phyloP scores from a whole-genome alignment of 2,888 invertebrate species.

The Tetranychus piercei region DNA sequence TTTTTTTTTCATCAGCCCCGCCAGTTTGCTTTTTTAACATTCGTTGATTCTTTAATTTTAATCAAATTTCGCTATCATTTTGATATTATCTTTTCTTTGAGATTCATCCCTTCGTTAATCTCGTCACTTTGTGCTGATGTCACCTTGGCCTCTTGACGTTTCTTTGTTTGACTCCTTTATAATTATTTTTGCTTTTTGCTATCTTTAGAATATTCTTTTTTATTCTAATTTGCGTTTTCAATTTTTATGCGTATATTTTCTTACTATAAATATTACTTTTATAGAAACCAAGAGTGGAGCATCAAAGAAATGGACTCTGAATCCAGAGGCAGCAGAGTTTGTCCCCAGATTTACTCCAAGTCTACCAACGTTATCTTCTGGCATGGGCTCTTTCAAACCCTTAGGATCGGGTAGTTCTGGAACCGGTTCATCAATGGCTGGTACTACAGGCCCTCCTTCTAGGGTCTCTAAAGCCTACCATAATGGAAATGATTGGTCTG shows the following conservation, averaged over 20 bases:
- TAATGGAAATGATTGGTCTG: slow-evolving; percentile 8
- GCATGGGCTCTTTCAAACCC: background rate
- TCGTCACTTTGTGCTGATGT: background rate
- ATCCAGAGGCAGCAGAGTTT: slow-evolving; percentile 11
- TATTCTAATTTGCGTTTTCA: background rate
- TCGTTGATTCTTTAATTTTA: no score
- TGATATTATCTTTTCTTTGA: no score
- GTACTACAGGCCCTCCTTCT: background rate
- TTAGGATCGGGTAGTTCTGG: background rate
- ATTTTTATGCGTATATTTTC: background rate
- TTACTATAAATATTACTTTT: background rate
- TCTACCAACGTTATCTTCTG: background rate
- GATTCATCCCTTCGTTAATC: no score
- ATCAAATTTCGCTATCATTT: no score
- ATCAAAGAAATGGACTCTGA: background rate
- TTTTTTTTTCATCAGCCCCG: no score
- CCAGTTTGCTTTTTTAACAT: no score
- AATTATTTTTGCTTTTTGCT: background rate
- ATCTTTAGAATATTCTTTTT: background rate
- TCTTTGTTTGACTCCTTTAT: background rate
- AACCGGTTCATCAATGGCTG: background rate
- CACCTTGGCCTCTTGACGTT: background rate
- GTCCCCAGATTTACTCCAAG: slow-evolving; percentile 6
- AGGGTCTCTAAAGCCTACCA: background rate
- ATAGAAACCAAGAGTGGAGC: background rate